Base-by-base conservation (phyloP, 2,113 vertebrate genomes). In the Aleadryas rufinucha region DNA sequence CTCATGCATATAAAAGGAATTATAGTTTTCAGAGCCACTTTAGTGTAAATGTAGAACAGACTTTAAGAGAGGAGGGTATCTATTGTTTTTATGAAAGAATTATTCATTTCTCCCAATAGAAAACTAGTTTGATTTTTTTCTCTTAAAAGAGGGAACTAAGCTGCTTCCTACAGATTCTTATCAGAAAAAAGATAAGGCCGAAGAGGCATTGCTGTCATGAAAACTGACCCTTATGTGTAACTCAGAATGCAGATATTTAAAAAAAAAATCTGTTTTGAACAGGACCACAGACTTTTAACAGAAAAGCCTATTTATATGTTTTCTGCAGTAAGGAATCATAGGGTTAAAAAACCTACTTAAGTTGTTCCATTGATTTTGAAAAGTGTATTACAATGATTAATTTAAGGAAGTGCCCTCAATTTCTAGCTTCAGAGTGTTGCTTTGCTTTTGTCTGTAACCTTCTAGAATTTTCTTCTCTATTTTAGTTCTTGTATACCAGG, bases 381-480 rank as follows among this genome's bases (percentile, higher is more conserved):
- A 90, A 31, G 1, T 56, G 19, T 47, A 54, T 70, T 68, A 68
- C n/a, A 86, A 76, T 71, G 24, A 52, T 86, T 81, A 79, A 90
- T 77, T 95, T 87, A 41, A 82, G 31, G 83, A 82, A 79, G 6
- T 35, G 50, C 54, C 75, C 59, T 92, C 85, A 63, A 74, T 92
- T 92, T 94, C 71, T 76, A 92, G 83, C 59, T 45, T 88, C 86
- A 66, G n/a, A 68, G n/a, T 11, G 10, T 83, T 92, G 33, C 35
- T 84, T 92, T 88, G 30, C 42, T 81, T 92, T 90, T 63, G 27
- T 68, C 64, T 87, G 60, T 54, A 92, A 78, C 83, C 52, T 86
- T 93, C 85, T 59, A 59, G 90, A 86, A 89, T 92, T 74, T 95
- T 90, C 68, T 86, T 93, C 68, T 60, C 83, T 94, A 90, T 93